These are phyloP conservation scores for Lipophrys pholis DNA, from an alignment of 2,113 vertebrate species.

Conservation along the genomic window DNA sequence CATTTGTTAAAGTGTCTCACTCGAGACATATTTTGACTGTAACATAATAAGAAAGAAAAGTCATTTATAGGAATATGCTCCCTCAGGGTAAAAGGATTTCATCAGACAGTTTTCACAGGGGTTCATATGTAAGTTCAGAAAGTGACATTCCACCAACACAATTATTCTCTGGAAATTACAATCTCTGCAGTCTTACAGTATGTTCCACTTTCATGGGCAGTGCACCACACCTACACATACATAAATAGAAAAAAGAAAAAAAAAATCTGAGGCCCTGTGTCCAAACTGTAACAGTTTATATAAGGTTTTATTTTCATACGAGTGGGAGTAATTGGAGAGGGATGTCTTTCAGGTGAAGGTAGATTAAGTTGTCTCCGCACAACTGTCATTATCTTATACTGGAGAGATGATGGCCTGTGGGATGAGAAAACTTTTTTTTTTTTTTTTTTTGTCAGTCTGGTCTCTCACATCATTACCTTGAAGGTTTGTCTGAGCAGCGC, in stretches of 20 bases:
- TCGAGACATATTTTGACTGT: constrained; percentile 11
- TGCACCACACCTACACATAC: background rate
- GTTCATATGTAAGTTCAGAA: constrained; percentile 17
- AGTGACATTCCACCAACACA: constrained; percentile 17
- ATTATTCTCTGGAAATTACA: background rate
- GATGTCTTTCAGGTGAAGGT: background rate
- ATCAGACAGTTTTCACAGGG: constrained; percentile 13
- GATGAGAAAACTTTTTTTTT: no score
- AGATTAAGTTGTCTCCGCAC: background rate
- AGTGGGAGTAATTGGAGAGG: background rate
- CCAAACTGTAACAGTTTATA: background rate
- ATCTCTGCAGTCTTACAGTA: background rate
- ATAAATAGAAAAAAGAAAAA: background rate
- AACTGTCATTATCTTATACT: background rate
- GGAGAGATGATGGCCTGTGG: background rate
- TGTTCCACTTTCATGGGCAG: background rate
- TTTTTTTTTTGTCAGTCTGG: background rate
- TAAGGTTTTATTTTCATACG: background rate
- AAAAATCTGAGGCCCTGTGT: background rate
- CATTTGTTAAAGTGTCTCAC: constrained; percentile 20
- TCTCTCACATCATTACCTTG: constrained; percentile 12
- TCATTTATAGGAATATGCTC: background rate
- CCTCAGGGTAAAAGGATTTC: background rate
- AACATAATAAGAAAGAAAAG: background rate
- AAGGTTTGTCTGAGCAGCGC: background rate